A percentile compares a stretch with the other conserved stretches of the same genome.
phyloP scores from a whole-genome alignment of 2,888 invertebrate genomes.

The Amblyteles armatorius region DNA sequence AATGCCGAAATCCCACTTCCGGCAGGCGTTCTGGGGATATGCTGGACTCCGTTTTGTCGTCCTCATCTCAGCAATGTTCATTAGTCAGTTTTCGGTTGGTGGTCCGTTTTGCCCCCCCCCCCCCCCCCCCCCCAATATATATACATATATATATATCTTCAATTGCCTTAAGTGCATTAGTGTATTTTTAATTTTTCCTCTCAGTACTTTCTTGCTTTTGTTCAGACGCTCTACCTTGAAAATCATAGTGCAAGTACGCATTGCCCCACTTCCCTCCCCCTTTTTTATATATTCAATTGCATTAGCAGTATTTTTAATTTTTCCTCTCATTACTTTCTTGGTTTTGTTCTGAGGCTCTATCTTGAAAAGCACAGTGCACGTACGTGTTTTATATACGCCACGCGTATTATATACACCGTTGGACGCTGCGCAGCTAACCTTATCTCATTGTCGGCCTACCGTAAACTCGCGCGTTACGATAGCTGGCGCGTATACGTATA shows the following conservation, averaged over 20 bases:
- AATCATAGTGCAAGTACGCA: conserved; percentile 78
- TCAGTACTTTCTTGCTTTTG: conserved; percentile 2
- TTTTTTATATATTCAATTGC: not conserved
- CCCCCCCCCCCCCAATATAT: not conserved
- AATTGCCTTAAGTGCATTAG: not conserved
- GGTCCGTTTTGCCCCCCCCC: no score
- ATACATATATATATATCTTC: not conserved
- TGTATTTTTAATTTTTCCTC: conserved; percentile 28
- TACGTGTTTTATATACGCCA: conserved; percentile 76
- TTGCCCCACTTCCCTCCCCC: conserved; percentile 43
- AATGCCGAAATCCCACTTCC: no score
- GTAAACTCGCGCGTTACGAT: conserved; percentile 79
- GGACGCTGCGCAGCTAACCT: conserved; percentile 57
- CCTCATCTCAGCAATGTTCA: no score
- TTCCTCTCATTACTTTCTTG: conserved; percentile 9
- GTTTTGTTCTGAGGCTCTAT: not conserved
- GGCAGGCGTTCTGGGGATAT: no score
- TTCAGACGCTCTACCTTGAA: conserved; percentile 42
- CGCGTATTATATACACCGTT: conserved; percentile 38
- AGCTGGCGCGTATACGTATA: conserved; percentile 42
- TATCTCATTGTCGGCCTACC: conserved; percentile 79
- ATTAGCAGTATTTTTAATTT: conserved; percentile 26
- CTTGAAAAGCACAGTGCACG: conserved; percentile 76
- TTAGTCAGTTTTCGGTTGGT: no score
- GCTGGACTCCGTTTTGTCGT: no score